Evolutionary conservation across 2,797 vertebrate genomes (phyloP).

Genomic region (Neopelma chrysocephalum): DNA sequence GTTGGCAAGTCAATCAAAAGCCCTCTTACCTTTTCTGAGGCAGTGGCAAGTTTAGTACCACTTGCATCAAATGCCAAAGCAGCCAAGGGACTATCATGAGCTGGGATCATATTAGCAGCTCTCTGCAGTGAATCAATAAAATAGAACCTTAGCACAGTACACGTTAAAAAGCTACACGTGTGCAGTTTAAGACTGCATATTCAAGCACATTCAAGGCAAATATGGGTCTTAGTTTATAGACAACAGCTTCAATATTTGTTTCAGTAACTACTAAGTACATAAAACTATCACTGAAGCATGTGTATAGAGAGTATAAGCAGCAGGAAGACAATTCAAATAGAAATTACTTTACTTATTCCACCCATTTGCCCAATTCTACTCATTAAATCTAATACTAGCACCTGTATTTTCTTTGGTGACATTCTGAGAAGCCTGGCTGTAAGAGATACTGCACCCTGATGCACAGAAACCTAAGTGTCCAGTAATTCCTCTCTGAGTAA

Average conservation of each 20-base stretch:
- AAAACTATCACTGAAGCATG: neutral
- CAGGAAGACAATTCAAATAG: neutral
- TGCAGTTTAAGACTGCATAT: neutral
- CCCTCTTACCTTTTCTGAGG: conserved; percentile 92
- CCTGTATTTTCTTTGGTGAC: neutral
- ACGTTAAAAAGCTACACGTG: neutral
- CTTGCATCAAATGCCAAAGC: conserved; percentile 95
- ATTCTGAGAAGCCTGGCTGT: neutral
- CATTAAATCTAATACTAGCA: neutral
- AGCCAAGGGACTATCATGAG: conserved; percentile 96
- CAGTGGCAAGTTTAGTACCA: conserved; percentile 95
- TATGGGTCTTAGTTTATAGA: neutral
- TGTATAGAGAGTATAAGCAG: neutral
- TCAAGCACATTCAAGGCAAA: neutral
- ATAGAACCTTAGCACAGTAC: neutral
- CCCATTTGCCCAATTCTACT: neutral
- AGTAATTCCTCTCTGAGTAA: neutral
- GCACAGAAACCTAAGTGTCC: accelerated
- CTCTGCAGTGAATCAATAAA: conserved; percentile 77
- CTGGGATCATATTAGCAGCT: conserved; percentile 99
- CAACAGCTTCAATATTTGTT: neutral
- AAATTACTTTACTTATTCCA: neutral
- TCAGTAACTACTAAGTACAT: neutral
- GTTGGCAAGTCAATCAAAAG: neutral
- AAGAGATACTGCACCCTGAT: neutral